A percentile compares a stretch with the other conserved stretches of the same genome.
phyloP scores from a whole-genome alignment of 1,140 invertebrate genomes.

The Drosophila quadrilineata region DNA sequence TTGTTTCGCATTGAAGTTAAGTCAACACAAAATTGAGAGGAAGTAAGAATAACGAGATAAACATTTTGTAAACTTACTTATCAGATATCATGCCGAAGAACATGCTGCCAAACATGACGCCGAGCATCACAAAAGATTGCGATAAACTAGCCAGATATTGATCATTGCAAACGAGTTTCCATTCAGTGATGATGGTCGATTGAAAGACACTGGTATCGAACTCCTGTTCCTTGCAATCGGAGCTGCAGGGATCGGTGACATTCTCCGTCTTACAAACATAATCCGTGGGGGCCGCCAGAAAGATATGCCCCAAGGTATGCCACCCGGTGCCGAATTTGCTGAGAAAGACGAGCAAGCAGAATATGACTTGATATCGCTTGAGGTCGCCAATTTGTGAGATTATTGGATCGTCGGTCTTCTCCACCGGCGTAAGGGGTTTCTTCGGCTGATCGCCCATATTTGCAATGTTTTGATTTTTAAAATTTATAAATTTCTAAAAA shows the following conservation, averaged over 20 bases:
- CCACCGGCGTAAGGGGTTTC: slow-evolving; percentile 8
- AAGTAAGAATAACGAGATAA: no score
- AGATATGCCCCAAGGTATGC: slow-evolving; percentile 86
- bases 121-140: slow-evolving; percentile 89
- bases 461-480: neutral
- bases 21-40: no score
- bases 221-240: slow-evolving; percentile 83
- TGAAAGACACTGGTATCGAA: slow-evolving; percentile 86
- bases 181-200: slow-evolving; percentile 88
- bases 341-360: slow-evolving; percentile 85
- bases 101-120: slow-evolving; percentile 88
- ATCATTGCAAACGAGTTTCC: slow-evolving; percentile 87
- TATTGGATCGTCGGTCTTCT: slow-evolving; percentile 48
- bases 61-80: no score
- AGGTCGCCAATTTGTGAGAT: slow-evolving; percentile 84
- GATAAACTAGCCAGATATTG: slow-evolving; percentile 86
- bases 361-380: slow-evolving; percentile 87
- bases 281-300: slow-evolving; percentile 84
- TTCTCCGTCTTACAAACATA: slow-evolving; percentile 80
- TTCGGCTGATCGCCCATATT: neutral
- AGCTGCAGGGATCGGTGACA: slow-evolving; percentile 77
- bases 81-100: slow-evolving; percentile 88
- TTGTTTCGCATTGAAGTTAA: no score
- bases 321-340: slow-evolving; percentile 88
- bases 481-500: neutral